A percentile compares a stretch with the other conserved stretches of the same genome.
Evolutionary conservation across 2,113 vertebrate species (phyloP).

Genomic region (Austrofundulus limnaeus): DNA sequence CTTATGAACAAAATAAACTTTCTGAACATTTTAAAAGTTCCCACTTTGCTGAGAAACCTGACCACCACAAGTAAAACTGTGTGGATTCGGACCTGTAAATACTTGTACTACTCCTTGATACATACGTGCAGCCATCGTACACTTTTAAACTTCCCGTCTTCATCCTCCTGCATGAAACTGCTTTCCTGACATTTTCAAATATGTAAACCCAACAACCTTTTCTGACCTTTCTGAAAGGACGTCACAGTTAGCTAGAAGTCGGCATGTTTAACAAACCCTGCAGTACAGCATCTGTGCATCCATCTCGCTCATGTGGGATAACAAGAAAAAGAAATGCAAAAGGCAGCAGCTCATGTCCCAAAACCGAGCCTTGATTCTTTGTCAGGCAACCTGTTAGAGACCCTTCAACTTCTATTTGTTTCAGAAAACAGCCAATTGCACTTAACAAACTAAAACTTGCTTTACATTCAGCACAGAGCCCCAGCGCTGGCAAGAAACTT

Average conservation of each 20-base stretch:
- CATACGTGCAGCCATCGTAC: neutral
- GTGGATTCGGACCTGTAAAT: neutral
- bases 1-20: too few relatives aligned
- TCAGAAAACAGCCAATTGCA: constrained; percentile 37
- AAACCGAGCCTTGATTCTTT: constrained; percentile 20
- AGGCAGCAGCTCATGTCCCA: constrained; percentile 20
- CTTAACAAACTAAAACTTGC: constrained; percentile 44
- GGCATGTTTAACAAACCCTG: constrained; percentile 62
- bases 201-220: constrained; percentile 55
- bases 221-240: constrained; percentile 65
- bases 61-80: neutral
- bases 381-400: constrained; percentile 2
- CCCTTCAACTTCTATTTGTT: constrained; percentile 25
- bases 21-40: neutral
- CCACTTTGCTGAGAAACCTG: constrained; percentile 25
- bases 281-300: constrained; percentile 64
- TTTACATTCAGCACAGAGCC: constrained; percentile 69
- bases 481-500: constrained; percentile 61
- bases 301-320: constrained; percentile 13
- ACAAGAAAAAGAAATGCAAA: constrained; percentile 25
- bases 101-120: neutral
- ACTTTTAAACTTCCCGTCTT: neutral
- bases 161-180: constrained; percentile 22
- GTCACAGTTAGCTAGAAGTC: constrained; percentile 40
- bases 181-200: constrained; percentile 25